A percentile compares a stretch with the other conserved stretches of the same genome.
Conservation (phyloP, 2,797 vertebrate genomes). For the Rhinella marina region DNA sequence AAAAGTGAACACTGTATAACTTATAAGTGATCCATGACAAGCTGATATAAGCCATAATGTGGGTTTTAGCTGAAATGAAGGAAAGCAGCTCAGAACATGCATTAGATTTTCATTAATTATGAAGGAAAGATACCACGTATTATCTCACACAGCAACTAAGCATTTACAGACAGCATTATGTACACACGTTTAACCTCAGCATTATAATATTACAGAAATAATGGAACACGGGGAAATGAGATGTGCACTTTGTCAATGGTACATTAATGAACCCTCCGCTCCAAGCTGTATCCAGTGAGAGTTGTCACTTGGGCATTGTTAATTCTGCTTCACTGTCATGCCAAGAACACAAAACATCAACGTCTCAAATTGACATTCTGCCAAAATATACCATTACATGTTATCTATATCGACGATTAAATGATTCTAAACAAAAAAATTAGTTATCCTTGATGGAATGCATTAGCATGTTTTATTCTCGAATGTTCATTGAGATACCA, state of each 20-base stretch:
- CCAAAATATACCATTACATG: background rate
- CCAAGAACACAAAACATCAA: background rate
- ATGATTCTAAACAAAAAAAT: too few species aligned
- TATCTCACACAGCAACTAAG: constrained; percentile 2
- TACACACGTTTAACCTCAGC: constrained; percentile 16
- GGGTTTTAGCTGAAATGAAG: background rate
- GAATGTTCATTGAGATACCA: too few species aligned
- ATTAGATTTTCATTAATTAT: constrained; percentile 42
- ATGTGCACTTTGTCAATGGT: constrained; percentile 9
- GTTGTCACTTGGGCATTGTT: constrained; percentile 14
- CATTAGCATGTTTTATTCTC: too few species aligned
- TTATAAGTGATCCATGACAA: background rate
- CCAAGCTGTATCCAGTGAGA: background rate
- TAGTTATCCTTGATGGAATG: too few species aligned
- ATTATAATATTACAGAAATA: constrained; percentile 10
- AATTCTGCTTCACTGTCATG: background rate
- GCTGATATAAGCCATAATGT: background rate
- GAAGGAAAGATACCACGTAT: background rate
- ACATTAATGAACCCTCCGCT: constrained; percentile 8
- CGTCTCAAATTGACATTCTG: background rate
- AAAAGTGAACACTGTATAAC: background rate
- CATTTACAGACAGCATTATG: constrained; percentile 26
- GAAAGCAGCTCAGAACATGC: background rate
- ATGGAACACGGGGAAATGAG: background rate
- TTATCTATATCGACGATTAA: background rate